These are phyloP conservation scores for Acleris sparsana DNA, from an alignment of 2,888 invertebrate genomes.

Conservation along the genomic window DNA sequence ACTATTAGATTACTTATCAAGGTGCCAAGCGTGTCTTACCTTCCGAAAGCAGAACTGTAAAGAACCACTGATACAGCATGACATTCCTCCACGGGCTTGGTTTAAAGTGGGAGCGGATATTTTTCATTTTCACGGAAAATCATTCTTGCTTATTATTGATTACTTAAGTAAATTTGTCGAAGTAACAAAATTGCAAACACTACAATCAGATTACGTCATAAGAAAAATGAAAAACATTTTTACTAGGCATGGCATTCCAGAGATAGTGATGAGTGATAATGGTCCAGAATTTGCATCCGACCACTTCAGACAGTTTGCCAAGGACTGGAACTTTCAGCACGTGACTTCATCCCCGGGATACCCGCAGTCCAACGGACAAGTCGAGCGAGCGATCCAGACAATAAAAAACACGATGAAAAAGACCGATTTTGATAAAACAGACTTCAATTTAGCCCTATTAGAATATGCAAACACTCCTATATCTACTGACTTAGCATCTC, in stretches of 20 bases:
- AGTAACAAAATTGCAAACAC: background rate
- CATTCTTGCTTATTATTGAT: constrained; percentile 1
- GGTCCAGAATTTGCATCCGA: constrained; percentile 2
- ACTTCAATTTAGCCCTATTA: constrained; percentile 10
- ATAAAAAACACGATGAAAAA: constrained; percentile 17
- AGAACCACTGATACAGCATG: constrained; percentile 4
- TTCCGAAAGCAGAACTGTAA: constrained; percentile 6
- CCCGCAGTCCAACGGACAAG: background rate
- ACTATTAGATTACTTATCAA: constrained; percentile 5
- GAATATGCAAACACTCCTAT: constrained; percentile 13
- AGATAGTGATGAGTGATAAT: constrained; percentile 6
- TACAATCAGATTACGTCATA: too few relatives aligned
- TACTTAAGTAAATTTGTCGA: constrained; percentile 5
- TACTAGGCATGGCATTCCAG: constrained; percentile 3
- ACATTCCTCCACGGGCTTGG: background rate
- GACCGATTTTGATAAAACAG: constrained; percentile 6
- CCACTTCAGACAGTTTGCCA: too few relatives aligned
- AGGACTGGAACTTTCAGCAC: too few relatives aligned
- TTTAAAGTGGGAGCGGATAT: too few relatives aligned
- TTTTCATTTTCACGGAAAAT: background rate
- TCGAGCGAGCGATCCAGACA: constrained; percentile 5
- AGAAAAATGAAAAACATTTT: background rate
- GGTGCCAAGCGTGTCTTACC: constrained; percentile 9
- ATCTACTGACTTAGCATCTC: constrained; percentile 6
- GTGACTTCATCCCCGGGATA: too few relatives aligned